A percentile compares a stretch with the other conserved stretches of the same genome.
phyloP scores from a whole-genome alignment of 2,113 vertebrate genomes.

The Neodon shergylaensis region DNA sequence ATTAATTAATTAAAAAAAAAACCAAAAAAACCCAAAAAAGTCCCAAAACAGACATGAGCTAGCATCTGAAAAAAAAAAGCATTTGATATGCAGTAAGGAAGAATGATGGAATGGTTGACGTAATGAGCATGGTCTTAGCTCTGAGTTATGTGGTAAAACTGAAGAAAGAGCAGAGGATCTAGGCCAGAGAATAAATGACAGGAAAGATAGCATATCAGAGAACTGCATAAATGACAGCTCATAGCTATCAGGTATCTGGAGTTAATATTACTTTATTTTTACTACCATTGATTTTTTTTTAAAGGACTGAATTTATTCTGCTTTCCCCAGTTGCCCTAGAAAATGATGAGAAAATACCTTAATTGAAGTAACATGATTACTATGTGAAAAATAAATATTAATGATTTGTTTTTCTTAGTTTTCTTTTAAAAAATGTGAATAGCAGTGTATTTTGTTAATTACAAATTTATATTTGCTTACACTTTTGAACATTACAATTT shows the following conservation, averaged over 20 bases:
- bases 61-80: too few relatives aligned
- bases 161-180: background rate
- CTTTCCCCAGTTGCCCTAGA: background rate
- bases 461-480: constrained; percentile 12
- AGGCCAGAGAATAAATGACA: background rate
- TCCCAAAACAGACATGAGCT: too few relatives aligned
- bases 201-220: background rate
- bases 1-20: too few relatives aligned
- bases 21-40: too few relatives aligned
- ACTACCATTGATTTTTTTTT: background rate
- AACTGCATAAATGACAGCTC: background rate
- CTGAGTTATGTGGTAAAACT: background rate
- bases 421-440: background rate
- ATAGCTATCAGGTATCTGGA: background rate
- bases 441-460: background rate
- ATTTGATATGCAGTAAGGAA: background rate
- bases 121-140: background rate
- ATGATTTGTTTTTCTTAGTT: constrained; percentile 4
- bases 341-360: background rate
- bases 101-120: background rate
- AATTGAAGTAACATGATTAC: background rate
- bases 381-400: background rate
- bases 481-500: background rate
- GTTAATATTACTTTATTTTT: background rate
- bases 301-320: background rate